Evolutionary conservation across 2,797 vertebrate species (phyloP).

Genomic region (Denticeps clupeoides): DNA sequence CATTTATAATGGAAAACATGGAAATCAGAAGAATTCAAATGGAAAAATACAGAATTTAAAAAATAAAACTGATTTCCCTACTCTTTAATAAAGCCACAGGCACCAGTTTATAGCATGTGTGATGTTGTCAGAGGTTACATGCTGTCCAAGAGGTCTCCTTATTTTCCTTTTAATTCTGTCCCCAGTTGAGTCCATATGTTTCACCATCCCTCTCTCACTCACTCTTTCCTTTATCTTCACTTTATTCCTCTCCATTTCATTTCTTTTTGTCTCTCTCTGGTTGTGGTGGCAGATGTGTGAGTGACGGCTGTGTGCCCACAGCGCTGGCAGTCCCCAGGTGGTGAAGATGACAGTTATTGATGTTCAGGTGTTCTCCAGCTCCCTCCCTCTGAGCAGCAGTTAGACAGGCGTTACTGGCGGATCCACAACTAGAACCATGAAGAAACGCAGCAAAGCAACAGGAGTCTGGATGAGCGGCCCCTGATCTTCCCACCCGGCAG

Average conservation of each 20-base stretch:
- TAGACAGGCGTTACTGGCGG: no score
- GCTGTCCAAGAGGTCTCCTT: not conserved
- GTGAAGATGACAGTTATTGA: conserved; percentile 64
- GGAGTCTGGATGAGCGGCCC: conserved; percentile 20
- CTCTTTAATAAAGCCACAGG: no score
- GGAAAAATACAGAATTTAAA: no score
- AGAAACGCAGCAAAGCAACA: conserved; percentile 24
- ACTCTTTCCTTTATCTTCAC: not conserved
- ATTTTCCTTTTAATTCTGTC: not conserved
- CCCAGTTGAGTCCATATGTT: conserved; percentile 12
- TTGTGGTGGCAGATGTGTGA: conserved; percentile 56
- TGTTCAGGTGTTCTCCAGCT: conserved; percentile 68
- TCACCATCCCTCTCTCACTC: not conserved
- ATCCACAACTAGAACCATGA: not conserved
- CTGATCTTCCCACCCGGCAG: no score
- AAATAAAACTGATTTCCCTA: no score
- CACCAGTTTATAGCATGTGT: no score
- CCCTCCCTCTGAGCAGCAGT: conserved; percentile 40
- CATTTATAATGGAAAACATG: no score
- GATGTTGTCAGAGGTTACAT: no score
- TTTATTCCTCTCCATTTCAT: not conserved
- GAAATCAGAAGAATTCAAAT: no score
- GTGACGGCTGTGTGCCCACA: conserved; percentile 57
- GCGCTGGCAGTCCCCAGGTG: conserved; percentile 63
- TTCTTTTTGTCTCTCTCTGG: conserved; percentile 14